Base-by-base conservation (phyloP, 2,888 invertebrate genomes). In the Macroteleia sp. region DNA sequence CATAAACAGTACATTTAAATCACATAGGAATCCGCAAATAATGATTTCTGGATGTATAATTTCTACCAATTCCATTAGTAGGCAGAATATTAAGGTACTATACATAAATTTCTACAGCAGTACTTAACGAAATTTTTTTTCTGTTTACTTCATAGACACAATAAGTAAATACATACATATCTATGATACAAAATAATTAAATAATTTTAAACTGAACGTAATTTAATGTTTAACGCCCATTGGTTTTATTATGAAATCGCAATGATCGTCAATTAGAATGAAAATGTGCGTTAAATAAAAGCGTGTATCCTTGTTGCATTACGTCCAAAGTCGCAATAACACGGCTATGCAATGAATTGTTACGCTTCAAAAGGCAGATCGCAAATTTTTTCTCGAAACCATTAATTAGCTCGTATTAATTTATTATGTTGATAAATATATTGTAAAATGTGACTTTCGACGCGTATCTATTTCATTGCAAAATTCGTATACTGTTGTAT, bases 231-330 rank as follows among this genome's bases (percentile, higher is more conserved):
- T 14, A 56, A 41, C 56, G 25, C n/a, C 16, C 41, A 14, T 41
- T 17, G 8, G 6, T 34, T 12, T 9, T 39, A 41, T 56, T 56
- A 28, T 12, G 28, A 56, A 56, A 56, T 28, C 41, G 8, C 34
- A 52, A 52, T 34, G 22, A 12, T 9, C 22, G 39, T 3, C 17
- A 28, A 56, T 56, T 39, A 28, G 12, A 56, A 56, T 56, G 56
- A 56, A 56, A 56, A 41, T 32, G 6, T 20, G 50, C 10, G 12
- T 34, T 39, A 41, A 56, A 56, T 56, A 52, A 52, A 52, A 52
- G 52, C 34, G 52, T 14, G 19, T 52, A 56, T 56, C 41, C 56
- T 54, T 54, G 54, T 39, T 14, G 56, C 39, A 34, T 8, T 8
- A 34, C 25, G 6, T 6, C 8, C n/a, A n/a, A n/a, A 16, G 8